phyloP scores from a whole-genome alignment of 2,888 invertebrate species.

The Cerastoderma edule region DNA sequence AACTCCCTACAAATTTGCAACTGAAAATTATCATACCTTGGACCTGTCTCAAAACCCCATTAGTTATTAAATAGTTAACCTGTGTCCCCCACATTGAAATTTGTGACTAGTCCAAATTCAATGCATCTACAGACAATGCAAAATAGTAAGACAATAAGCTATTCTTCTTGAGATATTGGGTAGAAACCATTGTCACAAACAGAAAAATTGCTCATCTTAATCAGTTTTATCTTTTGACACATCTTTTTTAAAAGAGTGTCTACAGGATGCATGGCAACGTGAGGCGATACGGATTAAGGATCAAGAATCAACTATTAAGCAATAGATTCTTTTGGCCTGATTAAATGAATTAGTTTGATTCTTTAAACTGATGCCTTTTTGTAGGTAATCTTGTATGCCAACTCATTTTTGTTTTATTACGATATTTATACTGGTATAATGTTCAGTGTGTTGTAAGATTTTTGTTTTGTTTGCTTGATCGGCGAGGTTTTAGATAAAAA shows the following conservation, averaged over 20 bases:
- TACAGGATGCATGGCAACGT: not conserved
- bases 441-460: too few relatives aligned
- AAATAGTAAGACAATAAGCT: not conserved
- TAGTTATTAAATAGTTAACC: not conserved
- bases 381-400: too few relatives aligned
- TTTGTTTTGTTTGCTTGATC: too few relatives aligned
- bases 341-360: too few relatives aligned
- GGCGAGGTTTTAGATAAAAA: too few relatives aligned
- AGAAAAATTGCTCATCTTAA: not conserved
- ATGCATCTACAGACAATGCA: not conserved
- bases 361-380: too few relatives aligned
- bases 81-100: not conserved
- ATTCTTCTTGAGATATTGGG: not conserved
- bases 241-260: not conserved
- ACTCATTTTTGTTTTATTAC: too few relatives aligned
- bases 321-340: too few relatives aligned
- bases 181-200: slow-evolving; percentile 7
- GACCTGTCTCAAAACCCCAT: not conserved
- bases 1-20: too few relatives aligned
- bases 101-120: not conserved
- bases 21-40: too few relatives aligned
- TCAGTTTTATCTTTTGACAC: not conserved
- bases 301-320: not conserved
- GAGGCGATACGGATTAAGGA: not conserved
- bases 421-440: too few relatives aligned